phyloP scores from a whole-genome alignment of 2,888 invertebrate species.

The Danaus chrysippus region DNA sequence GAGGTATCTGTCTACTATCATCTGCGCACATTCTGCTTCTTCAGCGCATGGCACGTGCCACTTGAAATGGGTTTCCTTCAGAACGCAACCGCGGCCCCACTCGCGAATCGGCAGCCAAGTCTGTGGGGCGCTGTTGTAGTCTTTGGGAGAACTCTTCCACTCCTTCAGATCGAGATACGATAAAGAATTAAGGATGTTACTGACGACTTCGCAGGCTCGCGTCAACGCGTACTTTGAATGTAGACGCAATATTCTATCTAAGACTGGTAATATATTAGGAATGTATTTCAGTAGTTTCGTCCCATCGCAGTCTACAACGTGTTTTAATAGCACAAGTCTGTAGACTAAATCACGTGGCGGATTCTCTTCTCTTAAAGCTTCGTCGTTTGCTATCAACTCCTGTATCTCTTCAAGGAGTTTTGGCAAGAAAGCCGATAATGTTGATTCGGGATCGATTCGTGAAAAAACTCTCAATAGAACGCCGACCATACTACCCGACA shows the following conservation, averaged over 20 bases:
- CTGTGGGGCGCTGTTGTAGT: slow-evolving; percentile 81
- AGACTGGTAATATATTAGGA: slow-evolving; percentile 80
- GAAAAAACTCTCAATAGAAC: slow-evolving; percentile 84
- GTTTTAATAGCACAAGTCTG: slow-evolving; percentile 85
- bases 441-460: slow-evolving; percentile 82
- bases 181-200: slow-evolving; percentile 78
- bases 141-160: slow-evolving; percentile 79
- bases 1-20: slow-evolving; percentile 82
- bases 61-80: slow-evolving; percentile 81
- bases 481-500: slow-evolving; percentile 89
- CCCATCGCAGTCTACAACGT: slow-evolving; percentile 84
- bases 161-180: slow-evolving; percentile 81
- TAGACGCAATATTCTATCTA: slow-evolving; percentile 84
- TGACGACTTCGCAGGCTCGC: slow-evolving; percentile 81
- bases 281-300: slow-evolving; percentile 82
- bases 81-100: slow-evolving; percentile 87
- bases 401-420: slow-evolving; percentile 83
- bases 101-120: slow-evolving; percentile 86
- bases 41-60: slow-evolving; percentile 88
- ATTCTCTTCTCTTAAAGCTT: slow-evolving; percentile 86
- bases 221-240: slow-evolving; percentile 83
- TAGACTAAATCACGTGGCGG: slow-evolving; percentile 89
- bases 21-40: slow-evolving; percentile 83
- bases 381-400: slow-evolving; percentile 80
- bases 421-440: slow-evolving; percentile 86